A percentile compares a stretch with the other conserved stretches of the same genome.
Evolutionary conservation across 2,888 invertebrate genomes (phyloP).

Genomic region (Acholoe squamosa): DNA sequence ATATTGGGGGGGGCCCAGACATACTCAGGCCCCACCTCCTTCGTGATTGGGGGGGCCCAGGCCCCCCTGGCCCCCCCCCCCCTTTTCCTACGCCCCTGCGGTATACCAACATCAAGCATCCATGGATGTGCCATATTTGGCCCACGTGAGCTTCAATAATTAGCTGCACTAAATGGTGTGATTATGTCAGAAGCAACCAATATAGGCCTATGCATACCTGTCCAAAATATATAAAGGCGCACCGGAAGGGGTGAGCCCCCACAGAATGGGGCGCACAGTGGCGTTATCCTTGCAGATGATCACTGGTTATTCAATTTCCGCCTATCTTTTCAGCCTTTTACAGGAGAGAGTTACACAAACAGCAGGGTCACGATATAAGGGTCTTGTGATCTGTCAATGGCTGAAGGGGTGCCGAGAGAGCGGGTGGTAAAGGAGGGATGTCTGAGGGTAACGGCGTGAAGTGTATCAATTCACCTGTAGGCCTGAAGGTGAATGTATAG

Average conservation of each 20-base stretch:
- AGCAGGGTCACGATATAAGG: not conserved
- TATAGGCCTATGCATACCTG: not conserved
- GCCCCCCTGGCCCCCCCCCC: too few species aligned
- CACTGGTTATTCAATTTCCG: constrained; percentile 12
- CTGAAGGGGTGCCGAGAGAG: not conserved
- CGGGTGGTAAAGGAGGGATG: not conserved
- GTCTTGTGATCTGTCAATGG: constrained; percentile 5
- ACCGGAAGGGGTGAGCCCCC: not conserved
- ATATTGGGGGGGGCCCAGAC: too few species aligned
- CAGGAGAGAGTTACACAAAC: not conserved
- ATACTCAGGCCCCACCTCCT: too few species aligned
- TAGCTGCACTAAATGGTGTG: not conserved
- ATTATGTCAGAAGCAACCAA: not conserved
- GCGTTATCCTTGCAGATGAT: not conserved
- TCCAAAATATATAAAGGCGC: not conserved
- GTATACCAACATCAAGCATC: too few species aligned
- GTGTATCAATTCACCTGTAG: constrained; percentile 17
- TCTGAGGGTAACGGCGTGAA: not conserved
- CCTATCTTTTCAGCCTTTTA: not conserved
- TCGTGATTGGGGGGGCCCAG: too few species aligned
- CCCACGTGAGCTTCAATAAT: not conserved
- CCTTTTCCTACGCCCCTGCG: too few species aligned
- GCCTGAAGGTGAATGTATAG: too few species aligned
- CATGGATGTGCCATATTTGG: not conserved
- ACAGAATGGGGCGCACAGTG: not conserved